Conservation (phyloP, 2,888 invertebrate genomes). For the Aelia acuminata region DNA sequence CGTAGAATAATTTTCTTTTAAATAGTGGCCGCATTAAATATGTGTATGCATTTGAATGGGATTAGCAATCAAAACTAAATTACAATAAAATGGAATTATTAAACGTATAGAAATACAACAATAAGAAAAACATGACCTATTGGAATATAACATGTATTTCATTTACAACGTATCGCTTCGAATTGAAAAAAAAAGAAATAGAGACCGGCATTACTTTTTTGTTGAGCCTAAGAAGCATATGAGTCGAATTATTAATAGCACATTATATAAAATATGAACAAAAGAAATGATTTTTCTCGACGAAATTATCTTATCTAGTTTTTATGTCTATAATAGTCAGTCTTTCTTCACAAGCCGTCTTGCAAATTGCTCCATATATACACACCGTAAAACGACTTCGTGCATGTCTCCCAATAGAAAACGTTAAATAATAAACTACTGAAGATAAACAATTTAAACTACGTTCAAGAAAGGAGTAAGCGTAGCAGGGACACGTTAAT, state of each 20-base stretch:
- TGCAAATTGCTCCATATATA: not conserved
- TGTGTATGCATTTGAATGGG: no score
- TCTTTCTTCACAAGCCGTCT: not conserved
- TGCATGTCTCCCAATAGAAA: not conserved
- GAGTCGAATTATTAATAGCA: not conserved
- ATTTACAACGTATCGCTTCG: no score
- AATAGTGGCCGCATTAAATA: no score
- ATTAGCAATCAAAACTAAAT: no score
- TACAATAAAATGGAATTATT: no score
- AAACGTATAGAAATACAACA: no score
- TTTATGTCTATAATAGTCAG: not conserved
- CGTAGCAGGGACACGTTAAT: not conserved
- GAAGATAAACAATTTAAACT: not conserved
- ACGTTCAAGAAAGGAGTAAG: not conserved
- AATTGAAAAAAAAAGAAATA: not conserved
- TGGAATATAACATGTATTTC: no score
- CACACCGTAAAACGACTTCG: not conserved
- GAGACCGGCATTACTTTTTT: not conserved
- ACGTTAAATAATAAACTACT: conserved; percentile 9
- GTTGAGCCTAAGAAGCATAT: not conserved
- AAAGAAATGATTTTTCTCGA: not conserved
- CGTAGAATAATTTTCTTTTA: no score
- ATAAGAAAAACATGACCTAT: no score
- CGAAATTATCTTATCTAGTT: not conserved
- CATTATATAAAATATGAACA: not conserved